phyloP scores from a whole-genome alignment of 1,140 invertebrate species.

The Eriocheir sinensis region DNA sequence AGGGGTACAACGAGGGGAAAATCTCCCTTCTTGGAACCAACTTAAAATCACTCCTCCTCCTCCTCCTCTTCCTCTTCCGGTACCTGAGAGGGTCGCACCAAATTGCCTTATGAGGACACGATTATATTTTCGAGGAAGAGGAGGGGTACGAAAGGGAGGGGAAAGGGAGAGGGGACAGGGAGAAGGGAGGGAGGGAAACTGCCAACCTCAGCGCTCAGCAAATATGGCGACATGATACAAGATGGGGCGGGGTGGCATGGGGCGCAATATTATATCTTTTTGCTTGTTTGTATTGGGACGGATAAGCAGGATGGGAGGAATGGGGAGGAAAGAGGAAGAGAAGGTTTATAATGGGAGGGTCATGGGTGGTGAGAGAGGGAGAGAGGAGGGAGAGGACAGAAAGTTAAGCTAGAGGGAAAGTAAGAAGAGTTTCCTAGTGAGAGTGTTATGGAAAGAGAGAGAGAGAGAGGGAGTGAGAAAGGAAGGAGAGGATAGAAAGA shows the following conservation, averaged over 20 bases:
- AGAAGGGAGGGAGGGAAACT: neutral
- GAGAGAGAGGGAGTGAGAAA: neutral
- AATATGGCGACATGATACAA: constrained; percentile 60
- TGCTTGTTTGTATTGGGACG: neutral
- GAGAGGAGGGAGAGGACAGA: neutral
- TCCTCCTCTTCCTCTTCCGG: constrained; percentile 35
- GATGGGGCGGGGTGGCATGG: constrained; percentile 15
- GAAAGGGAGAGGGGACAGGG: neutral
- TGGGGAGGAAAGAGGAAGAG: neutral
- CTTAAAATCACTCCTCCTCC: neutral
- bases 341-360: neutral
- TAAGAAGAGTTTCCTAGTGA: neutral
- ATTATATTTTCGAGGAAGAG: constrained; percentile 61
- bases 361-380: neutral
- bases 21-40: neutral
- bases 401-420: no score
- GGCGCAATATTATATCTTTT: neutral
- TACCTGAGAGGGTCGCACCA: constrained; percentile 67
- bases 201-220: constrained; percentile 52
- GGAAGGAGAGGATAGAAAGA: neutral
- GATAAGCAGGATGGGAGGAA: neutral
- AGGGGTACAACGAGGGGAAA: neutral
- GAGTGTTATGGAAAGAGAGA: neutral
- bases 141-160: neutral
- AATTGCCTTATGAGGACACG: constrained; percentile 71